phyloP scores from a whole-genome alignment of 2,113 vertebrate species.

The Rhabdomys dilectus region DNA sequence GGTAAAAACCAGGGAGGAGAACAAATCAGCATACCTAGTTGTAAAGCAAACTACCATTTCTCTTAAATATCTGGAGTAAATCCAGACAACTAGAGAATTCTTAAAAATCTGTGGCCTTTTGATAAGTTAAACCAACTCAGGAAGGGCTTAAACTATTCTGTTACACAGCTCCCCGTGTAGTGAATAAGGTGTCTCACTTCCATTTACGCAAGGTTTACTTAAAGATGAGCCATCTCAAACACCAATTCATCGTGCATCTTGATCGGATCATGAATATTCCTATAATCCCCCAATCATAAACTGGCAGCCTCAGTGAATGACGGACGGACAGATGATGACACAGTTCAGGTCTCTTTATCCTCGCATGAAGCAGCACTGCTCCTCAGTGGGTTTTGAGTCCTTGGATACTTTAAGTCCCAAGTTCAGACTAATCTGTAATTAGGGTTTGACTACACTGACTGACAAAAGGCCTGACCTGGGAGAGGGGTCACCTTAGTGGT shows the following conservation, averaged over 20 bases:
- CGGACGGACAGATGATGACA: conserved; percentile 76
- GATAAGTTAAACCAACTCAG: conserved; percentile 70
- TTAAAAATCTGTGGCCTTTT: conserved; percentile 63
- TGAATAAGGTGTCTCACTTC: conserved; percentile 83
- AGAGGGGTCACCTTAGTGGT: conserved; percentile 74
- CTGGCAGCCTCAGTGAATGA: conserved; percentile 82
- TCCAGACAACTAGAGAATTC: conserved; percentile 51
- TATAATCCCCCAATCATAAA: conserved; percentile 94
- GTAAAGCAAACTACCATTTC: conserved; percentile 53
- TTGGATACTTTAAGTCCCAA: conserved; percentile 88
- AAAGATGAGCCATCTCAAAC: conserved; percentile 96
- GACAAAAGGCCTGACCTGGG: conserved; percentile 69
- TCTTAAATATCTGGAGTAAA: conserved; percentile 52
- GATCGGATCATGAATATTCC: conserved; percentile 98
- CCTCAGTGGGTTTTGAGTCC: conserved; percentile 88
- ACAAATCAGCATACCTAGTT: background rate
- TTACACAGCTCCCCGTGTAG: conserved; percentile 55
- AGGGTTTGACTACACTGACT: conserved; percentile 87
- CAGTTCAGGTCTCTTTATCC: conserved; percentile 90
- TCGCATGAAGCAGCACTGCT: conserved; percentile 93
- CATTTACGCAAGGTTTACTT: conserved; percentile 94
- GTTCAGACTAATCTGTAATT: conserved; percentile 94
- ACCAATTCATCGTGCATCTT: conserved; percentile 92
- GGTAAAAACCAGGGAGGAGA: background rate
- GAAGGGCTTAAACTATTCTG: conserved; percentile 75